Conservation (phyloP, 2,113 vertebrate genomes). For the Heliornis fulica region DNA sequence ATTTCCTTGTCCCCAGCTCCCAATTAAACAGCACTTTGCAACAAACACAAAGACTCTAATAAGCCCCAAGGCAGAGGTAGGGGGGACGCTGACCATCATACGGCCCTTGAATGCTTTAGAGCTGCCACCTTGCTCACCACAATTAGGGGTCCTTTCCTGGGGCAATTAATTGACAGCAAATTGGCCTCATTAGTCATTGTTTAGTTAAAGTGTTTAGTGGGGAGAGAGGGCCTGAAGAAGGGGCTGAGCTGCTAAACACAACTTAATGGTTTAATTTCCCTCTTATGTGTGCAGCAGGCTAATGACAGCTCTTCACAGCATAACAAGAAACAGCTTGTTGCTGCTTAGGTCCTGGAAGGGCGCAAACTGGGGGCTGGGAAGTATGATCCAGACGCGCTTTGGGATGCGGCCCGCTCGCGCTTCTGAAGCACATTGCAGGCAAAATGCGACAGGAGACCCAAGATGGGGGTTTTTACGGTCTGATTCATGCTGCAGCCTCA, state of each 20-base stretch:
- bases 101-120: conserved; percentile 40
- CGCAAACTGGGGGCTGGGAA: conserved; percentile 14
- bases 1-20: conserved; percentile 61
- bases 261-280: conserved; percentile 42
- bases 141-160: conserved; percentile 59
- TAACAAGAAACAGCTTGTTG: conserved; percentile 52
- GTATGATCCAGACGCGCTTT: conserved; percentile 19
- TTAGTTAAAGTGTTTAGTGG: conserved; percentile 51
- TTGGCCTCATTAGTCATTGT: conserved; percentile 64
- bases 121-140: conserved; percentile 41
- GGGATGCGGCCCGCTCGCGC: not conserved
- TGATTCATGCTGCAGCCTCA: not conserved
- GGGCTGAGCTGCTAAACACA: conserved; percentile 30
- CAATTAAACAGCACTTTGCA: conserved; percentile 66
- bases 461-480: not conserved
- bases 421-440: conserved; percentile 14
- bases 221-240: conserved; percentile 31
- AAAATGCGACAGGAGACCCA: not conserved
- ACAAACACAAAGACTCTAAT: conserved; percentile 38
- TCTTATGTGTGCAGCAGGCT: conserved; percentile 36
- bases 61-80: conserved; percentile 35
- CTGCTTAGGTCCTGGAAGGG: conserved; percentile 3
- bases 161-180: conserved; percentile 65
- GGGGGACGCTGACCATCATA: conserved; percentile 30
- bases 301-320: conserved; percentile 39